These are phyloP conservation scores for Aphelenchoides avenae DNA, from an alignment of 1,140 invertebrate genomes.

Conservation along the genomic window DNA sequence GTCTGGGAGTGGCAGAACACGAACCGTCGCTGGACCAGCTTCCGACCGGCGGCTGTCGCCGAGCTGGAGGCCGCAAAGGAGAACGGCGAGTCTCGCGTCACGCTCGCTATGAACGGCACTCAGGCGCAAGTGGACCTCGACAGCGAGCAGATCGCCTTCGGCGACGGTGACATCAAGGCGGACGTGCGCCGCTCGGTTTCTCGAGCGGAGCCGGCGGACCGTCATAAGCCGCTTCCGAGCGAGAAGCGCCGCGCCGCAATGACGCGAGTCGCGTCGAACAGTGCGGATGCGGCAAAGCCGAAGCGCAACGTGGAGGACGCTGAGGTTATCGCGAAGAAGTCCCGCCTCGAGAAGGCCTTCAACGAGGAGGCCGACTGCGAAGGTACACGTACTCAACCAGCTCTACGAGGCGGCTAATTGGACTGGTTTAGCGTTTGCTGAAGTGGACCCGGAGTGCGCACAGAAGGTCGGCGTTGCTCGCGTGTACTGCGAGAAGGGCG, in stretches of 20 bases:
- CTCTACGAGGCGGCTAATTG: not conserved
- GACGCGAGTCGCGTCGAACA: not conserved
- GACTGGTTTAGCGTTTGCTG: slow-evolving; percentile 9
- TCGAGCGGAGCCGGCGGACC: not conserved
- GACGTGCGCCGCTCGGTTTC: not conserved
- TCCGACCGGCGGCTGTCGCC: not conserved
- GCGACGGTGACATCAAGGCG: not conserved
- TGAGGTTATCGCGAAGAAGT: not conserved
- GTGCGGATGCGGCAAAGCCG: not conserved
- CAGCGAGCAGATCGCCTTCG: not conserved
- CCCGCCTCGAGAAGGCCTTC: not conserved
- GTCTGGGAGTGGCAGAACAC: slow-evolving; percentile 3
- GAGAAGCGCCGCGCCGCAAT: not conserved
- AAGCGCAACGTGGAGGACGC: slow-evolving; percentile 1
- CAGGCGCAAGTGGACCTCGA: not conserved
- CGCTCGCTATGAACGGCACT: not conserved
- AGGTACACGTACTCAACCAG: not conserved
- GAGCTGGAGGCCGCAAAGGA: not conserved
- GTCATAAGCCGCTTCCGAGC: not conserved
- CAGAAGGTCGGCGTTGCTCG: slow-evolving; percentile 7
- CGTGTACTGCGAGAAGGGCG: slow-evolving; percentile 34
- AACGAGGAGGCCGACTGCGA: not conserved
- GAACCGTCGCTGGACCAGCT: not conserved
- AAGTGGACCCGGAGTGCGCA: slow-evolving; percentile 10
- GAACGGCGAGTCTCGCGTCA: too few relatives aligned